Conservation (phyloP, 1,140 invertebrate genomes). For the Eulimnadia texana region DNA sequence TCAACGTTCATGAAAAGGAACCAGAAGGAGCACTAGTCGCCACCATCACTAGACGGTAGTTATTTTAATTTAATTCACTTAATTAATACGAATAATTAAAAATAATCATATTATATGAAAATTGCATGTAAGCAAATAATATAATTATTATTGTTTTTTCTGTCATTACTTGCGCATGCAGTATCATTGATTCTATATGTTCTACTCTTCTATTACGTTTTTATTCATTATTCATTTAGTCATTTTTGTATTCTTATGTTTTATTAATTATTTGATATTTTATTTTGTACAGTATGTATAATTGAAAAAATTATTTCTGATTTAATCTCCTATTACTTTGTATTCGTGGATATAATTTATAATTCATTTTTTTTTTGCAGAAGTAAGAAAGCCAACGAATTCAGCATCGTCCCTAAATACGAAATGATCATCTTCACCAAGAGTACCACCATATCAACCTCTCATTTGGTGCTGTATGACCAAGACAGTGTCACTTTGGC, state of each 20-base stretch:
- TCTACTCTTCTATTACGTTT: no score
- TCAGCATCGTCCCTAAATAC: slow-evolving; percentile 68
- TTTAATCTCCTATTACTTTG: neutral
- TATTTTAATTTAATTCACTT: slow-evolving; percentile 6
- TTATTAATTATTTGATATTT: no score
- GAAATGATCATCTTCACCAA: slow-evolving; percentile 87
- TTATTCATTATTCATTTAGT: no score
- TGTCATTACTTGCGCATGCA: no score
- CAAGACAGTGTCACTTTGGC: slow-evolving; percentile 82
- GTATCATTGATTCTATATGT: no score
- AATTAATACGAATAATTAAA: no score
- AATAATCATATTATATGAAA: no score
- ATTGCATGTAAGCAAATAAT: no score
- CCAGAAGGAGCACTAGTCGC: slow-evolving; percentile 75
- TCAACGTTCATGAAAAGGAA: slow-evolving; percentile 73
- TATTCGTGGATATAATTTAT: no score
- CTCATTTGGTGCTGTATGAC: slow-evolving; percentile 88
- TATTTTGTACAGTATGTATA: no score
- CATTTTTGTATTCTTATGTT: no score
- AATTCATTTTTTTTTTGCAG: neutral
- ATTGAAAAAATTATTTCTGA: neutral
- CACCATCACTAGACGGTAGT: slow-evolving; percentile 50
- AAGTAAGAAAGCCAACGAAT: slow-evolving; percentile 16
- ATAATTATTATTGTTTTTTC: no score
- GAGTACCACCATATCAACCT: slow-evolving; percentile 73